phyloP scores from a whole-genome alignment of 2,113 vertebrate species.

The Miniopterus natalensis region DNA sequence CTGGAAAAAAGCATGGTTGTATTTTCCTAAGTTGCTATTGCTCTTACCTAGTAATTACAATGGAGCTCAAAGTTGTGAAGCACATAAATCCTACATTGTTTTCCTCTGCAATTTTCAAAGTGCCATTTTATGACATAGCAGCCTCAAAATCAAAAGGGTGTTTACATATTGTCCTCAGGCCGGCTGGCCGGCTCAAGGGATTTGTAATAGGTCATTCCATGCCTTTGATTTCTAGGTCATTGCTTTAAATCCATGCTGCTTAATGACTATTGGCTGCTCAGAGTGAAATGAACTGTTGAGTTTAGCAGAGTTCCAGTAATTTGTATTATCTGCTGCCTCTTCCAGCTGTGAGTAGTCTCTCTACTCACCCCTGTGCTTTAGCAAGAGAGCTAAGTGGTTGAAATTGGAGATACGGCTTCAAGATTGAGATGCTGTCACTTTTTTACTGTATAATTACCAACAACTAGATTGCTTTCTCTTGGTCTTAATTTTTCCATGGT shows the following conservation, averaged over 20 bases:
- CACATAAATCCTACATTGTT: neutral
- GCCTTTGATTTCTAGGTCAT: constrained; percentile 71
- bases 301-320: constrained; percentile 41
- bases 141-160: constrained; percentile 58
- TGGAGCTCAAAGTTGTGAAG: constrained; percentile 36
- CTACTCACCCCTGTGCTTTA: constrained; percentile 1
- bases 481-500: neutral
- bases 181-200: constrained; percentile 3
- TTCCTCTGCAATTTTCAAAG: constrained; percentile 40
- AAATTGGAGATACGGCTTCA: neutral
- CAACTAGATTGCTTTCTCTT: constrained; percentile 30
- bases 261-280: constrained; percentile 71
- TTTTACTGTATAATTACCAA: neutral
- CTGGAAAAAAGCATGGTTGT: neutral
- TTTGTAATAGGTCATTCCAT: constrained; percentile 56
- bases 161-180: constrained; percentile 53
- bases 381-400: neutral
- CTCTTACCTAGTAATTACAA: constrained; percentile 41
- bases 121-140: constrained; percentile 53
- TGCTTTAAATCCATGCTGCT: constrained; percentile 71
- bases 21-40: constrained; percentile 9
- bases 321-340: constrained; percentile 50
- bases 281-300: constrained; percentile 74
- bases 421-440: constrained; percentile 24
- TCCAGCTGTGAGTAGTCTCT: constrained; percentile 36